Conservation (phyloP, 2,113 vertebrate genomes). For the Pachyramphus minor region DNA sequence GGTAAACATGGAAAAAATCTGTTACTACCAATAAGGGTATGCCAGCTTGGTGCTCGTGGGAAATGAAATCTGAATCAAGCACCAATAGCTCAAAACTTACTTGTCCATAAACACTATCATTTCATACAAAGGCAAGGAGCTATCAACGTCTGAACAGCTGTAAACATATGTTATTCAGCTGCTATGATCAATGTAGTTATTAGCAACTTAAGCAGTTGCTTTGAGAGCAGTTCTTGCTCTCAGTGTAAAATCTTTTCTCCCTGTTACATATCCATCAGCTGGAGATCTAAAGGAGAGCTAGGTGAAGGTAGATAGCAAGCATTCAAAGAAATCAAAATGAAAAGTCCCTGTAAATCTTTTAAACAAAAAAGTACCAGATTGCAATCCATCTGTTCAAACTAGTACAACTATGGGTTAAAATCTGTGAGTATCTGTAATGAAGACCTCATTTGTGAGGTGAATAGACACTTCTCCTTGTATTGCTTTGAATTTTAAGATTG, state of each 20-base stretch:
- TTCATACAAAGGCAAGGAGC: background rate
- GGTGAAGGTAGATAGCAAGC: background rate
- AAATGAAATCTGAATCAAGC: conserved; percentile 1
- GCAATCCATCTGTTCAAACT: background rate
- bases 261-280: background rate
- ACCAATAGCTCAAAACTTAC: background rate
- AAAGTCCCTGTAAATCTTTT: conserved; percentile 16
- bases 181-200: conserved; percentile 32
- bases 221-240: background rate
- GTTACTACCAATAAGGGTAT: background rate
- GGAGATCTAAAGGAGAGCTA: background rate
- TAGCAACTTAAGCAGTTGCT: background rate
- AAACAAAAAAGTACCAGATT: background rate
- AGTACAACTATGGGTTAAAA: background rate
- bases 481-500: conserved; percentile 46
- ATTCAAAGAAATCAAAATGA: background rate
- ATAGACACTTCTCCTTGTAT: background rate
- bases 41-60: background rate
- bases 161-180: background rate
- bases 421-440: background rate
- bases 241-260: background rate
- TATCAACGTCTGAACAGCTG: background rate
- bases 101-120: background rate
- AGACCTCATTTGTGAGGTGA: background rate
- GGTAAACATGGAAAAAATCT: background rate